phyloP scores from a whole-genome alignment of 2,888 invertebrate species.

The Monoplex corrugatus region DNA sequence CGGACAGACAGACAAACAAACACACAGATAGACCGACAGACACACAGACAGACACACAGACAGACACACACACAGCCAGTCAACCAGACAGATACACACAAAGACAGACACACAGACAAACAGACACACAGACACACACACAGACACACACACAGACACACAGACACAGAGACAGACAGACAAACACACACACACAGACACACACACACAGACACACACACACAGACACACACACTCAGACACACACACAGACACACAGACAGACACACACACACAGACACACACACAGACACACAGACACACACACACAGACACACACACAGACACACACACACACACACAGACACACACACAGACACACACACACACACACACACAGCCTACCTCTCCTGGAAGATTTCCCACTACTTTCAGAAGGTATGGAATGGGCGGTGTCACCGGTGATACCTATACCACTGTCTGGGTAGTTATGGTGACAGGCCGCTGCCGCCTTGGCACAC shows the following conservation, averaged over 20 bases:
- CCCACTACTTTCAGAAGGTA: slow-evolving; percentile 71
- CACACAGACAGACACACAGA: background rate
- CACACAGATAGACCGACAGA: background rate
- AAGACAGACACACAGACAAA: background rate
- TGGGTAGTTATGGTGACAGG: slow-evolving; percentile 72
- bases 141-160: too few species aligned
- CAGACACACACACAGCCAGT: background rate
- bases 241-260: background rate
- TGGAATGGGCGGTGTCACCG: slow-evolving; percentile 67
- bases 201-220: slow-evolving; percentile 1
- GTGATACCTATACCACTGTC: slow-evolving; percentile 79
- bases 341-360: background rate
- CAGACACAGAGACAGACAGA: background rate
- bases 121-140: background rate
- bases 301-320: slow-evolving; percentile 15
- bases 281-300: slow-evolving; percentile 16
- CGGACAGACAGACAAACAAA: background rate
- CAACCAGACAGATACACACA: background rate
- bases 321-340: background rate
- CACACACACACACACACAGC: background rate
- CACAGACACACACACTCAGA: background rate
- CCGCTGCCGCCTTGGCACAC: slow-evolving; percentile 66
- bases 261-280: background rate
- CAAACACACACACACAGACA: background rate
- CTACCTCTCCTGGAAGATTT: slow-evolving; percentile 56